phyloP scores from a whole-genome alignment of 2,113 vertebrate genomes.

The Nerophis ophidion region DNA sequence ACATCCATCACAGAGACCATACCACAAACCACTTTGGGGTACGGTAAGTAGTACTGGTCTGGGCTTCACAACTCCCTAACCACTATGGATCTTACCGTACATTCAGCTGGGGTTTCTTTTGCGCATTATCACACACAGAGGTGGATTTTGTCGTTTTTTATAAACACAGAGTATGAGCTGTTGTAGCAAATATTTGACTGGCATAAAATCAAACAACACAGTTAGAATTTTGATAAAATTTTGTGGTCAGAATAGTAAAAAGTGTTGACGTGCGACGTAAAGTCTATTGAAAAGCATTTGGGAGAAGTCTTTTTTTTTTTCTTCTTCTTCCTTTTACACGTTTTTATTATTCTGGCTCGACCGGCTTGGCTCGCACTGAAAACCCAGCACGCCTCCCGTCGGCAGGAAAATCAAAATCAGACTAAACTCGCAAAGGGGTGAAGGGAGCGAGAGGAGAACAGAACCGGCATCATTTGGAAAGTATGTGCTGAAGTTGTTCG shows the following conservation, averaged over 20 bases:
- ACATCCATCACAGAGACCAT: constrained; percentile 47
- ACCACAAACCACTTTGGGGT: constrained; percentile 56
- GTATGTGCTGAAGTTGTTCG: constrained; percentile 66
- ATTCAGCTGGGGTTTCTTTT: too few relatives aligned
- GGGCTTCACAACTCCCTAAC: not conserved
- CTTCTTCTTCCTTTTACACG: not conserved
- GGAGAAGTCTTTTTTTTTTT: not conserved
- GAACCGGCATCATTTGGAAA: constrained; percentile 65
- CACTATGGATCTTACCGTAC: not conserved
- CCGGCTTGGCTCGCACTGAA: not conserved
- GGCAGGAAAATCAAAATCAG: constrained; percentile 41
- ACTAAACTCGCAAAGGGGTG: constrained; percentile 36
- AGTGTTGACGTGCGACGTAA: too few relatives aligned
- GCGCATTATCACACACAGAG: too few relatives aligned
- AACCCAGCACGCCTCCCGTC: constrained; percentile 14
- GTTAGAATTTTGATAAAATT: too few relatives aligned
- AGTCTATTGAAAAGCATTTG: not conserved
- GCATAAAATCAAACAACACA: not conserved
- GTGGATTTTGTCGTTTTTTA: not conserved
- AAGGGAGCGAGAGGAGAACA: constrained; percentile 38
- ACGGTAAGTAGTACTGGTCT: constrained; percentile 31
- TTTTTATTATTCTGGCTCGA: not conserved
- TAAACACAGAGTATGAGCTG: not conserved
- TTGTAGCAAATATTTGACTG: constrained; percentile 4
- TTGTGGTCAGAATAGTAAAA: too few relatives aligned